Conservation (phyloP, 1,140 invertebrate genomes). For the Dreissena rostriformis region DNA sequence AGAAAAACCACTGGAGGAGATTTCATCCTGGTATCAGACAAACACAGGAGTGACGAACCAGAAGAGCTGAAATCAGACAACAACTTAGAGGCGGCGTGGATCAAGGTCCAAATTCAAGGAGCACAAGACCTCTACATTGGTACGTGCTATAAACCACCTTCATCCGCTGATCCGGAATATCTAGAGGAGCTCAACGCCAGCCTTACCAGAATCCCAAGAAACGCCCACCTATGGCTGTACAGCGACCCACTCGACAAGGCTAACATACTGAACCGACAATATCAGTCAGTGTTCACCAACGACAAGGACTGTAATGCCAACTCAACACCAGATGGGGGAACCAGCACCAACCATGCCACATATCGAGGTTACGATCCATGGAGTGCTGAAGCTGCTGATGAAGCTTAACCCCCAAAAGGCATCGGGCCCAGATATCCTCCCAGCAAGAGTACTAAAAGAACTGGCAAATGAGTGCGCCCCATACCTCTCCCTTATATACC, state of each 20-base stretch:
- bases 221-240: constrained; percentile 15
- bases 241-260: not conserved
- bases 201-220: constrained; percentile 20
- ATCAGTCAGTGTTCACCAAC: no score
- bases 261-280: not conserved
- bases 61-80: constrained; percentile 22
- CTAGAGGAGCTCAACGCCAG: not conserved
- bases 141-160: constrained; percentile 34
- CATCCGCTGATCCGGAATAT: not conserved
- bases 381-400: constrained; percentile 20
- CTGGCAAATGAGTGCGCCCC: constrained; percentile 20
- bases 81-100: constrained; percentile 21
- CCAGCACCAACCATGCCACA: not conserved
- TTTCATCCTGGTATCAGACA: constrained; percentile 33
- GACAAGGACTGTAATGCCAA: constrained; percentile 8
- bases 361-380: constrained; percentile 14
- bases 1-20: constrained; percentile 23
- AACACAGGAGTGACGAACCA: constrained; percentile 21
- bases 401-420: constrained; percentile 38
- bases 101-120: constrained; percentile 20
- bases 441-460: constrained; percentile 24
- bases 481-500: constrained; percentile 16
- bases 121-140: constrained; percentile 45
- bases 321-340: constrained; percentile 10
- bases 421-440: constrained; percentile 43